Evolutionary conservation across 2,113 vertebrate genomes (phyloP), one percentile per base, ranked within the genome.

Genomic region (Oostethus manadensis): DNA sequence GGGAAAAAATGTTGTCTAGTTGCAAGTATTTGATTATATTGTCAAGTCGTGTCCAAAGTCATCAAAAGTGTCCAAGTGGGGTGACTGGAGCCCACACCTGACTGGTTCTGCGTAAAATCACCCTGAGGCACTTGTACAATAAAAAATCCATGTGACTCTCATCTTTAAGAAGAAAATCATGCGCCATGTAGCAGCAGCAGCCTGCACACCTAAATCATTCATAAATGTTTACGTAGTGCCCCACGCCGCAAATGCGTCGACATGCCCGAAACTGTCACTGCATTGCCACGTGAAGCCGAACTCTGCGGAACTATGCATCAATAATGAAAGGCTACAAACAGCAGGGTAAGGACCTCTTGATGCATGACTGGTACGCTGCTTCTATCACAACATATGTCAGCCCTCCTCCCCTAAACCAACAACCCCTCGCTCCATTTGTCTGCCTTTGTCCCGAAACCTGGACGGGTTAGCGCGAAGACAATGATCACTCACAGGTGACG

Each of bases 241-340:
- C 54, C 60, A 73, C 33, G 60, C 61, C 53, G 74, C 57, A 71
- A 78, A 81, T 78, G 66, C 66, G 62, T 47, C 85, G 74, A 83
- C 70, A 76, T 18, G 60, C 56, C 60, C 29, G 58, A 69, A 58
- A 61, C 56, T 13, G 16, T 49, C 64, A 58, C 13, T 49, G 66
- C 42, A 48, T 53, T 7, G 50, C 71, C 68, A 73, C 67, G 58
- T 13, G 49, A 73, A 59, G 64, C 70, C 66, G 60, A 81, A 70
- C 68, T 71, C 72, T 60, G 71, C 68, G 29, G 45, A 45, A n/a
- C n/a, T n/a, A n/a, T 38, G 1, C 78, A 84, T 84, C 68, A 88
- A 84, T 86, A 87, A 85, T 88, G 49, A 78, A 88, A 64, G 21
- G 47, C 63, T 62, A 74, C 79, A 83, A 82, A 87, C 70, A 71